phyloP scores from a whole-genome alignment of 2,113 vertebrate species.

The Thalassarche chlororhynchos region DNA sequence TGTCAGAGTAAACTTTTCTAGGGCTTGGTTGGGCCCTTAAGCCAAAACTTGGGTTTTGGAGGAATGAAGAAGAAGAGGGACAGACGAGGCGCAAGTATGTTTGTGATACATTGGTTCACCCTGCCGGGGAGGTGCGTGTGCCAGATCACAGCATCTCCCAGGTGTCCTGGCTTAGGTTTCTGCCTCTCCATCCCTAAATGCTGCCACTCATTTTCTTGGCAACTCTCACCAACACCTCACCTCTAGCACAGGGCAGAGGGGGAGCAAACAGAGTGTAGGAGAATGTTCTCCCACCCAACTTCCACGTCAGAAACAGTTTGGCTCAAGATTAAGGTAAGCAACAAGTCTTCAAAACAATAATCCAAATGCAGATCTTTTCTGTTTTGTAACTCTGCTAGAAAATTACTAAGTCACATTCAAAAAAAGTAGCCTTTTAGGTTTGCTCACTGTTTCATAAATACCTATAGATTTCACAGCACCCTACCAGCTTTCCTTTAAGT shows the following conservation, averaged over 20 bases:
- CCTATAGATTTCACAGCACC: background rate
- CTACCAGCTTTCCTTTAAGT: background rate
- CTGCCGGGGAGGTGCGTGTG: background rate
- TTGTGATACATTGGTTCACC: background rate
- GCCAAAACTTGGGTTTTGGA: background rate
- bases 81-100: background rate
- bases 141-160: background rate
- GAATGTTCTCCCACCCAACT: background rate
- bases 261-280: background rate
- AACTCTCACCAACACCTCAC: background rate
- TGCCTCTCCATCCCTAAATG: background rate
- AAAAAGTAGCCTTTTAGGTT: background rate
- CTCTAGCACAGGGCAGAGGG: background rate
- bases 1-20: background rate
- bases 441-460: background rate
- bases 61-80: background rate
- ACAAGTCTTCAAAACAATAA: background rate
- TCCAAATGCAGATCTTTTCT: background rate
- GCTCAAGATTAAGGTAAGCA: background rate
- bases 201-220: background rate
- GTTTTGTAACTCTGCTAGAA: background rate
- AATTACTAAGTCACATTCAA: background rate
- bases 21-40: background rate
- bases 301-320: background rate
- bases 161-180: conserved; percentile 8